Conservation (phyloP, 2,888 invertebrate genomes). For the Pteria penguin region DNA sequence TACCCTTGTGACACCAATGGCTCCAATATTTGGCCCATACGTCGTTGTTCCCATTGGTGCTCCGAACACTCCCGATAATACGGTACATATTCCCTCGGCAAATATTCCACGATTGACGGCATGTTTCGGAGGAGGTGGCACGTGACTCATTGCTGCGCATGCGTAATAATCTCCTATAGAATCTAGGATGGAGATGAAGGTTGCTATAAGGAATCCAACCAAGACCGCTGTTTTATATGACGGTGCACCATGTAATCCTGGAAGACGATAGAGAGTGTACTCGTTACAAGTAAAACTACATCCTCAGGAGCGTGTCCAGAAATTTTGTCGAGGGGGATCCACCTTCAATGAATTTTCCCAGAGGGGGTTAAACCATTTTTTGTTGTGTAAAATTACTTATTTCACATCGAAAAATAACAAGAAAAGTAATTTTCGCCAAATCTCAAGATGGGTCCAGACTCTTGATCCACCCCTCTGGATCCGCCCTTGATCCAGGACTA, state of each 20-base stretch:
- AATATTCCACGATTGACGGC: slow-evolving; percentile 87
- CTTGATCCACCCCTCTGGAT: no score
- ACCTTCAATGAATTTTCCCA: no score
- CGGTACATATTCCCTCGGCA: slow-evolving; percentile 89
- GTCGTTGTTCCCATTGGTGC: slow-evolving; percentile 92
- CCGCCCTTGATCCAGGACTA: no score
- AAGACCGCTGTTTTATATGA: slow-evolving; percentile 58
- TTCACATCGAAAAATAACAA: no score
- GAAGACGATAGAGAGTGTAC: no score
- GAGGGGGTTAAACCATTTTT: no score
- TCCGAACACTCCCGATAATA: slow-evolving; percentile 90
- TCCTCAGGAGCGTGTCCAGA: no score
- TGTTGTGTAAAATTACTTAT: no score
- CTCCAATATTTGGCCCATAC: slow-evolving; percentile 94
- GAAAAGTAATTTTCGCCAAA: no score
- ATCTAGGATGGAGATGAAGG: slow-evolving; percentile 69
- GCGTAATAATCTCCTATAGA: slow-evolving; percentile 92
- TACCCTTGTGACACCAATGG: slow-evolving; percentile 91
- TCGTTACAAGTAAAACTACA: no score
- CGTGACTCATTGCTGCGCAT: slow-evolving; percentile 85
- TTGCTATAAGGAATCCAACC: slow-evolving; percentile 66
- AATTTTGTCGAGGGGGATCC: no score
- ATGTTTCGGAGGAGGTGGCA: slow-evolving; percentile 90
- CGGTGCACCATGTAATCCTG: slow-evolving; percentile 67
- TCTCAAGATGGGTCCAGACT: no score